These are phyloP conservation scores for Protobothrops mucrosquamatus DNA, from an alignment of 2,113 vertebrate genomes.

Conservation along the genomic window DNA sequence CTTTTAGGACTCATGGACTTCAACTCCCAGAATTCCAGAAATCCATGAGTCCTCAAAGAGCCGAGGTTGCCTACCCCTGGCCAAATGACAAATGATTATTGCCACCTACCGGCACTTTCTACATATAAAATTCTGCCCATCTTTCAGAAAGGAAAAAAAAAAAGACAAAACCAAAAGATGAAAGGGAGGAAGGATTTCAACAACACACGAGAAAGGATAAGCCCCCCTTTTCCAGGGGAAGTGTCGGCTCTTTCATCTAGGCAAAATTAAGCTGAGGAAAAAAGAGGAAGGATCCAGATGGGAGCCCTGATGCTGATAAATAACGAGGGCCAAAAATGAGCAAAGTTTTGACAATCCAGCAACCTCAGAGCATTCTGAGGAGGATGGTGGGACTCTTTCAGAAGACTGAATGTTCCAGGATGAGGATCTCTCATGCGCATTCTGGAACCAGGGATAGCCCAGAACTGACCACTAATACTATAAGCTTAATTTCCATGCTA, in stretches of 20 bases:
- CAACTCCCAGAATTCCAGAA: too few relatives aligned
- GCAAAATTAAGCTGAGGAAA: too few relatives aligned
- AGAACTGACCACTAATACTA: background rate
- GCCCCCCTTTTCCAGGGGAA: background rate
- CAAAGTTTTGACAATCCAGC: background rate
- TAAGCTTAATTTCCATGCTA: background rate
- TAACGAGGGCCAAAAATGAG: background rate
- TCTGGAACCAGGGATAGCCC: background rate
- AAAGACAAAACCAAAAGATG: background rate
- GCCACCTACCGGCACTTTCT: background rate
- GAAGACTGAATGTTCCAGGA: background rate
- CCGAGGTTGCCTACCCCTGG: background rate
- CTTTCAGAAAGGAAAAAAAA: background rate
- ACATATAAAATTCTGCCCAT: fast-evolving
- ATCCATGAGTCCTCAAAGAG: too few relatives aligned
- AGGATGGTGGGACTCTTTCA: background rate
- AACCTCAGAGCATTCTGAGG: background rate
- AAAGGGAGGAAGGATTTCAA: background rate
- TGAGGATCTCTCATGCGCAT: too few relatives aligned
- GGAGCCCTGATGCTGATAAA: too few relatives aligned
- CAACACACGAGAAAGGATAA: background rate
- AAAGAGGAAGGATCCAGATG: too few relatives aligned
- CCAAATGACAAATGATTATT: background rate
- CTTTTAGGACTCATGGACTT: too few relatives aligned
- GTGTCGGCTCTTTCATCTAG: too few relatives aligned